phyloP scores from a whole-genome alignment of 2,113 vertebrate species.

The Hippocampus barbouri region DNA sequence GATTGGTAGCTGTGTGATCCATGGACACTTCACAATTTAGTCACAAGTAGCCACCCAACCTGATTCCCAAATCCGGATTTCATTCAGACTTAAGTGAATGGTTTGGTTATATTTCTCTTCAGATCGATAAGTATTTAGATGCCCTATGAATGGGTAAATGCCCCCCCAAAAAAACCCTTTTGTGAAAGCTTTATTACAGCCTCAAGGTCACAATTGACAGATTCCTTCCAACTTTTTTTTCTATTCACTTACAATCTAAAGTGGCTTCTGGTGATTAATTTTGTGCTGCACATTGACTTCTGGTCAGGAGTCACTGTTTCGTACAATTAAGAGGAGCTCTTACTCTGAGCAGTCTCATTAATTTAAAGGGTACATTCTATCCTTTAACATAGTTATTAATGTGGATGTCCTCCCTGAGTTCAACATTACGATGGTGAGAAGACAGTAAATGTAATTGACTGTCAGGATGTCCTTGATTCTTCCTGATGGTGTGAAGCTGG shows the following conservation, averaged over 20 bases:
- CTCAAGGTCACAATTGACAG: conserved; percentile 42
- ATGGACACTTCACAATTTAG: not conserved
- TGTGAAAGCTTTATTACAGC: not conserved
- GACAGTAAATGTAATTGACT: conserved; percentile 51
- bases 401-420: conserved; percentile 52
- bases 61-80: conserved; percentile 41
- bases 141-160: not conserved
- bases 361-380: conserved; percentile 27
- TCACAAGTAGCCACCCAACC: conserved; percentile 27
- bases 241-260: conserved; percentile 72
- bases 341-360: conserved; percentile 51
- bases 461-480: conserved; percentile 56
- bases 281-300: conserved; percentile 49
- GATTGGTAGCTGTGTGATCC: conserved; percentile 16
- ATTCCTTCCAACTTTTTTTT: conserved; percentile 62
- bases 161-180: no score
- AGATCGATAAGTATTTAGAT: not conserved
- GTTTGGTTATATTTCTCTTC: not conserved
- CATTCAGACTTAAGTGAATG: conserved; percentile 29
- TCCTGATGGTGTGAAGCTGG: not conserved
- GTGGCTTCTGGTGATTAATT: conserved; percentile 64
- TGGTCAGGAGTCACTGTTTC: conserved; percentile 71
- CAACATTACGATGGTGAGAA: conserved; percentile 26
- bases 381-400: conserved; percentile 60
- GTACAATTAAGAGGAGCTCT: conserved; percentile 59